These are phyloP conservation scores for Ascidia mentula DNA, from an alignment of 23 tunicate genomes.

Conservation along the genomic window DNA sequence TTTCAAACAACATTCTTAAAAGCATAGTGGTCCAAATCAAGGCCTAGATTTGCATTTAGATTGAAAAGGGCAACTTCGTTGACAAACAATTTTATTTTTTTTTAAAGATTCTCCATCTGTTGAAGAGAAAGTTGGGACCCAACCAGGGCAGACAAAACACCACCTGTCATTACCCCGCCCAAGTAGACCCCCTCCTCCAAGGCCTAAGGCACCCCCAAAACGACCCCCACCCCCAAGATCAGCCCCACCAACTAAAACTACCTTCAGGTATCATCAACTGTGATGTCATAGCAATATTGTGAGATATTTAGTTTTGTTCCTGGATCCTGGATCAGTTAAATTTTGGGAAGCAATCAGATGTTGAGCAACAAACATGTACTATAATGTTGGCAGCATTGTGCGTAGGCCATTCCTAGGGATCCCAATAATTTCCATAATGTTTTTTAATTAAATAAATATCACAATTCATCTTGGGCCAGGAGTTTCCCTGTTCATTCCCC, in stretches of 20 bases:
- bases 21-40: background rate
- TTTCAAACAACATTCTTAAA: too few relatives aligned
- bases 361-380: too few relatives aligned
- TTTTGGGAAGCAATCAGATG: too few relatives aligned
- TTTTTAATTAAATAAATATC: too few relatives aligned
- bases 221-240: constrained; percentile 78
- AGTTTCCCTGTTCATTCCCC: too few relatives aligned
- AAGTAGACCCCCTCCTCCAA: constrained; percentile 70
- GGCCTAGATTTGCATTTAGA: background rate
- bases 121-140: background rate
- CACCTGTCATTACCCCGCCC: constrained; percentile 42
- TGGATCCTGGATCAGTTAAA: too few relatives aligned
- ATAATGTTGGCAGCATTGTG: too few relatives aligned
- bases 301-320: too few relatives aligned
- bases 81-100: background rate
- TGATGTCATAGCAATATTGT: too few relatives aligned
- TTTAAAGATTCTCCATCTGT: background rate
- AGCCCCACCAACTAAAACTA: constrained; percentile 1
- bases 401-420: too few relatives aligned
- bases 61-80: background rate
- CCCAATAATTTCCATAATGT: too few relatives aligned
- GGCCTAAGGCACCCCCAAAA: constrained; percentile 81
- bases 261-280: constrained; percentile 13
- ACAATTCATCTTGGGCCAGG: too few relatives aligned
- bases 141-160: background rate